Evolutionary conservation across 2,888 invertebrate genomes (phyloP), one percentile per base, ranked within the genome.

Genomic region (Abrostola triplasia): DNA sequence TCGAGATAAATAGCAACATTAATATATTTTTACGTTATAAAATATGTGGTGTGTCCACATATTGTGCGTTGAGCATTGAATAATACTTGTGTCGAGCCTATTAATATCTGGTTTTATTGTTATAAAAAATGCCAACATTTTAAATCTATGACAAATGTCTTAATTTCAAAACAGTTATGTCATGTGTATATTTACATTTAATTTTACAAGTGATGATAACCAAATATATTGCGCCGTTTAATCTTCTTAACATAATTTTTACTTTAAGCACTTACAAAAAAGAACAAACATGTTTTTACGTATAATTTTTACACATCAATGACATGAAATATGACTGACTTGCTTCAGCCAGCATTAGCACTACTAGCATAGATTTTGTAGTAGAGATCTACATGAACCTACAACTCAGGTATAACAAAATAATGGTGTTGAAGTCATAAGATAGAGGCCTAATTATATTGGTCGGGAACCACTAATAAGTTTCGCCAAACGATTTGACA

Each of bases 71-170:
- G 54, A 49, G 53, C 62, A 63, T 67, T 64, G 68, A 70, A 63
- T 67, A 65, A 72, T 62, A 69, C 59, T 49, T 36, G 48, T 40
- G 42, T 35, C 37, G 61, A 51, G 60, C 52, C 61, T 67, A 54
- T 62, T 60, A 61, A 24, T 64, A 62, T 66, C 54, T 52, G 52
- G 69, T 74, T 69, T 40, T 60, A 55, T 61, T 57, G 24, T 59
- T 59, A 56, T 63, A 49, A 67, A 74, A 68, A 69, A 59, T 24
- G 50, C 56, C 51, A 59, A 66, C 50, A 44, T 70, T 75, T 63
- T 59, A 67, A 70, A 67, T 65, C 40, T 69, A 52, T 78, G 67
- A 77, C 58, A 61, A 69, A 72, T 75, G 64, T 66, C 71, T 77
- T 12, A 50, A 71, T 78, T 64, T 59, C 37, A 70, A 24, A 47